Evolutionary conservation across 2,113 vertebrate species (phyloP).

Genomic region (Atlantisia rogersi): DNA sequence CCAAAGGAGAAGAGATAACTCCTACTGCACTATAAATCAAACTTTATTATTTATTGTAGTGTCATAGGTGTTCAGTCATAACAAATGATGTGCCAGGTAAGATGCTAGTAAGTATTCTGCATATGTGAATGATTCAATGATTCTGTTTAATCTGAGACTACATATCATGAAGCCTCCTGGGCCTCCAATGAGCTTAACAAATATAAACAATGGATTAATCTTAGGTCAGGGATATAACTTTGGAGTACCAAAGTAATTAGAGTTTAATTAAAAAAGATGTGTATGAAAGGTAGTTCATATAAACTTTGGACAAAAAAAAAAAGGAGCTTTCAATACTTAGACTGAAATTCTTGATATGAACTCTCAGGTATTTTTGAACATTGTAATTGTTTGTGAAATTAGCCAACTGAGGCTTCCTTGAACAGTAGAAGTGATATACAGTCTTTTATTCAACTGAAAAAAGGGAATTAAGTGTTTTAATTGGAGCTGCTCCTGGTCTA

Average conservation of each 20-base stretch:
- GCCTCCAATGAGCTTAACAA: neutral
- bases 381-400: neutral
- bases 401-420: neutral
- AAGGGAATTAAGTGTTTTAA: neutral
- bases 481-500: neutral
- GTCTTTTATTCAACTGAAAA: neutral
- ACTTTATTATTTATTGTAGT: neutral
- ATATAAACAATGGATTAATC: conserved; percentile 34
- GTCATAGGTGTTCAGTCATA: neutral
- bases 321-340: neutral
- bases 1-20: neutral
- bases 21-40: neutral
- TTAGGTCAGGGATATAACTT: conserved; percentile 19
- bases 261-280: neutral
- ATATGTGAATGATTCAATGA: neutral
- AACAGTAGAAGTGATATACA: neutral
- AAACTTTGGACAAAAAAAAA: neutral
- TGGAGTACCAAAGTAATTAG: neutral
- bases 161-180: neutral
- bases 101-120: neutral
- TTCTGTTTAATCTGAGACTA: neutral
- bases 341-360: neutral
- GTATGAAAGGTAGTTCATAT: neutral
- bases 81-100: neutral
- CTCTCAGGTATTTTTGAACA: neutral